Conservation (phyloP, 2,888 invertebrate species). For the Prostheceraeus crozeri region DNA sequence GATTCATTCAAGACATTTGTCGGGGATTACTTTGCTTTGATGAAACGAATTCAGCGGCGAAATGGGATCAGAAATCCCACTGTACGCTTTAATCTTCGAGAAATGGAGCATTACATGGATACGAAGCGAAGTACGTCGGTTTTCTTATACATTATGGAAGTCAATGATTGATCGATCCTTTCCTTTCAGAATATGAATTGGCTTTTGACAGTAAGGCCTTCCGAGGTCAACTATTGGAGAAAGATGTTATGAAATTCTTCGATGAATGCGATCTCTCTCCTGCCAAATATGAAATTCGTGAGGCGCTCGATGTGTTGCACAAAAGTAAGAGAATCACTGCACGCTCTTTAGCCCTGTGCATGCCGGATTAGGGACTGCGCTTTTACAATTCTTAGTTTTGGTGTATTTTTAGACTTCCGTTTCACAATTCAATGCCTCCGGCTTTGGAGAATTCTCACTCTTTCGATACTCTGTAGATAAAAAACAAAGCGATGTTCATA, state of each 20-base stretch:
- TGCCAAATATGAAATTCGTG: constrained; percentile 48
- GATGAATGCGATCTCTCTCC: constrained; percentile 54
- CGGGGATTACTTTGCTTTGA: constrained; percentile 48
- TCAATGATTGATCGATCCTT: background rate
- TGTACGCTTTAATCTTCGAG: constrained; percentile 46
- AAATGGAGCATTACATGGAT: constrained; percentile 51
- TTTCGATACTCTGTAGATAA: no score
- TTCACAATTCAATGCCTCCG: no score
- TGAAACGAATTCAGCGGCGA: constrained; percentile 47
- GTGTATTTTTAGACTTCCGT: constrained; percentile 7
- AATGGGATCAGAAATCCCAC: constrained; percentile 47
- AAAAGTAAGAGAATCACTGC: constrained; percentile 44
- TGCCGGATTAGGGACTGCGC: no score
- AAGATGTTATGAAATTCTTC: constrained; percentile 49
- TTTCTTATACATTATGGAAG: background rate
- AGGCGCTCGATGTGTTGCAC: constrained; percentile 49
- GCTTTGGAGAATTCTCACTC: no score
- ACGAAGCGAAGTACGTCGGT: constrained; percentile 47
- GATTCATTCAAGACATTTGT: constrained; percentile 44
- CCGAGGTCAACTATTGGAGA: constrained; percentile 49
- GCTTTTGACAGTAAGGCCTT: constrained; percentile 53
- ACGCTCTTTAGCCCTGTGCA: no score
- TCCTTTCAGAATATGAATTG: constrained; percentile 52
- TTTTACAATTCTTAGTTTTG: background rate
- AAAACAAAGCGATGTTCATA: no score